Evolutionary conservation across 2,113 vertebrate species (phyloP), one percentile per base, ranked within the genome.

Genomic region (Noctilio leporinus): DNA sequence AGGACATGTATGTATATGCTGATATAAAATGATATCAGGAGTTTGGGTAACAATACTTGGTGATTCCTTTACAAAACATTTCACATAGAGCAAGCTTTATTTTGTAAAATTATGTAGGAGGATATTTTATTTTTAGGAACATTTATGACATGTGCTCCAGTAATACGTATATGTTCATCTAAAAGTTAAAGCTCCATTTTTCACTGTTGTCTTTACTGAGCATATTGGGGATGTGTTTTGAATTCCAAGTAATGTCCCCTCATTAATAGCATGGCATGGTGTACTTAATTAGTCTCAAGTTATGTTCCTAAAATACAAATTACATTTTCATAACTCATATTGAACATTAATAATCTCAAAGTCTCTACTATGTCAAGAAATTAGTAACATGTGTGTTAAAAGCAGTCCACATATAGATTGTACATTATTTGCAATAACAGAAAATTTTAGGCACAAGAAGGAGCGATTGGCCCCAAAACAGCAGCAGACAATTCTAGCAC

Each of bases 281-380:
- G 2, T 73, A 85, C 40, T 89, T 88, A 43, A 96, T 89, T 86
- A 84, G 40, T 65, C 47, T 94, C 24, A 80, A 59, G 26, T 20
- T 95, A 43, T 76, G 16, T 49, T 94, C n/a, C 53, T 93, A 57
- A 93, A 96, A 92, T 84, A 80, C 55, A 92, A 93, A 80, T 89
- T 38, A 17, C 5, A 65, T 84, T 86, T 92, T 93, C 65, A 80
- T 72, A 81, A 94, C 26, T 81, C 69, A 72, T 64, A 90, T 62
- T 83, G 40, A 91, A 59, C 75, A n/a, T 45, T 91, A 83, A 64
- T 89, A 77, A 49, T 94, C 59, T 24, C 26, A 2, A 64, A 88
- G 35, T 55, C 30, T 14, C 59, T 20, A 78, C 47, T 88, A 65
- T 38, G 17, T 83, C 94, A 94, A 75, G 64, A 92, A 91, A 89